Evolutionary conservation across 1,140 invertebrate genomes (phyloP), one percentile per base, ranked within the genome.

Genomic region (Chironomus tepperi): DNA sequence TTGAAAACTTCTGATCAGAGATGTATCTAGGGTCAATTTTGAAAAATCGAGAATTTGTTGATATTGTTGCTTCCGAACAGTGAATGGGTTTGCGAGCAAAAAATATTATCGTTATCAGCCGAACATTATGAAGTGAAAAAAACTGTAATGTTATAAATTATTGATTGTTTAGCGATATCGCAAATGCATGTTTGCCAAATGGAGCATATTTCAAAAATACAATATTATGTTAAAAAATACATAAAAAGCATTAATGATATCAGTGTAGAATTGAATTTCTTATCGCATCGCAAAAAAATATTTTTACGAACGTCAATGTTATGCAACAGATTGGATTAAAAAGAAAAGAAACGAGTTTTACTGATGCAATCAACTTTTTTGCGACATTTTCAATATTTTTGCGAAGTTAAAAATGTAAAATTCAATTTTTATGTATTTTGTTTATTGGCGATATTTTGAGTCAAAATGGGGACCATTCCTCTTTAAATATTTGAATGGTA

Each of bases 341-440:
- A 34, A 34, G 24, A 34, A 34, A 34, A 57, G n/a, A 57, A 57
- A 57, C 47, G 47, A 57, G 47, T 57, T 57, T 57, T 57, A 34
- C 47, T 57, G 47, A 57, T 57, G 47, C 47, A 57, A 57, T 57
- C 47, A 57, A 12, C 10, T 57, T 57, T 57, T 57, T 57, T 57
- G 47, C 47, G 24, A 57, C 12, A 57, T 5, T n/a, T 15, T n/a
- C 9, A 47, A 57, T 15, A 57, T n/a, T 15, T 9, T 57, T 57
- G 12, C 15, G n/a, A 57, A 15, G 47, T 12, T n/a, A 57, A 57
- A n/a, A 57, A 57, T 15, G 43, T 72, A n/a, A 21, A 34, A n/a
- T 72, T 21, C 1, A 34, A 34, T 72, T 5, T 72, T 24, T 12
- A 18, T 73, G 70, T 1, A 16, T 18, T 73, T 18, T 73, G 24